phyloP scores from a whole-genome alignment of 2,113 vertebrate species.

The Syrmaticus mikado region DNA sequence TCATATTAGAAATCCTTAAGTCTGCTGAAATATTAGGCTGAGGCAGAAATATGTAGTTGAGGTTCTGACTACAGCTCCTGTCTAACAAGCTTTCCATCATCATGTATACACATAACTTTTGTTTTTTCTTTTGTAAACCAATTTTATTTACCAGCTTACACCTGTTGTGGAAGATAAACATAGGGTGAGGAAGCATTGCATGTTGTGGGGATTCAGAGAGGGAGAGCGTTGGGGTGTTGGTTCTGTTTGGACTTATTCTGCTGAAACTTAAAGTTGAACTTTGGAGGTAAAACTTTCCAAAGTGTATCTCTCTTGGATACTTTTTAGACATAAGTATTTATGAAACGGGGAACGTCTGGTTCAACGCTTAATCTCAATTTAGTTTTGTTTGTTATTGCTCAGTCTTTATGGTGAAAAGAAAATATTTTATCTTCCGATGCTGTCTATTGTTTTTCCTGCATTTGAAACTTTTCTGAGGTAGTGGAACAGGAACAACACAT shows the following conservation, averaged over 20 bases:
- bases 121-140: neutral
- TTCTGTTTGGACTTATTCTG: neutral
- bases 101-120: neutral
- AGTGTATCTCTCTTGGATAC: conserved; percentile 15
- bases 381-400: neutral
- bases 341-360: conserved; percentile 31
- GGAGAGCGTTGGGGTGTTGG: neutral
- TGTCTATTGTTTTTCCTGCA: neutral
- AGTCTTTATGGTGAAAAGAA: conserved; percentile 23
- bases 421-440: conserved; percentile 1
- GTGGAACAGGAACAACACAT: neutral
- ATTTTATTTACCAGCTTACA: neutral
- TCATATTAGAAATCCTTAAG: neutral
- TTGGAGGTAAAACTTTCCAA: conserved; percentile 9
- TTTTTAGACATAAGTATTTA: neutral
- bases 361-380: conserved; percentile 3
- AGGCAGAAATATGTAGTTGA: neutral
- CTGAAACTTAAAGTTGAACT: conserved; percentile 19
- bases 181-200: neutral
- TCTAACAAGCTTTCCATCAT: neutral
- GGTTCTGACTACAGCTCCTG: neutral
- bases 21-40: neutral
- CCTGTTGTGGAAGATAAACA: neutral
- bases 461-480: conserved; percentile 7
- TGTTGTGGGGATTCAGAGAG: neutral